Base-by-base conservation (phyloP, 2,888 invertebrate species). In the Hemicrepidius hirtus region DNA sequence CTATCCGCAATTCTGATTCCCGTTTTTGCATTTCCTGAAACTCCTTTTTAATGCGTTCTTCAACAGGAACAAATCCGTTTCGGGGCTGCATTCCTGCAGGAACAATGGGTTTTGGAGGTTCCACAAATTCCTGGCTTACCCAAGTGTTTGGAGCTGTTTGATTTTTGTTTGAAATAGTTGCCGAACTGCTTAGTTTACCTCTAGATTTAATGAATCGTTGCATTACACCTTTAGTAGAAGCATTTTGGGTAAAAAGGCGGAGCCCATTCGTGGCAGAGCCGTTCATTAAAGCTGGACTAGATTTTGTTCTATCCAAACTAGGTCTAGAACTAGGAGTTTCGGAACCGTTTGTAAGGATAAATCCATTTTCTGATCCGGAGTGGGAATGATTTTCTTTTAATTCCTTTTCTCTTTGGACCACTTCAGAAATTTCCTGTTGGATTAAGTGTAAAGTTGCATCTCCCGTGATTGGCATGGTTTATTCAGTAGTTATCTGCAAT, bases 361-460 rank as follows among this genome's bases (percentile, higher is more conserved):
- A 53, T 3, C 55, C 71, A 40, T 68, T 44, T 37, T 88, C 84
- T 77, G 88, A 68, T n/a, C 50, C 37, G 5, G 50, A 41, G 18
- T 88, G 80, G 87, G 88, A 49, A 55, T 83, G 79, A 18, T 91
- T 91, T 80, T 91, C 91, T 78, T 91, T 89, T 79, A 96, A 91
- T 83, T 95, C 95, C 82, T 93, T 90, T 86, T 97, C 97, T 77
- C 96, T 89, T 82, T 94, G 92, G 65, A 93, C 93, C 73, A 95
- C 95, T 87, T 95, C 94, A 81, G 93, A 92, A 81, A 97, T 96
- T 89, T 97, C 97, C 83, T 93, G 91, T 87, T 97, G 96, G 85
- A 97, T 95, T 85, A 95, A 91, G 82, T 91, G 91, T 82, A 94
- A 88, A 76, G 94, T 94, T 87, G 92, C 92, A 84, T 92, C 90